phyloP scores from a whole-genome alignment of 1,140 invertebrate genomes.

The Megalopta genalis region DNA sequence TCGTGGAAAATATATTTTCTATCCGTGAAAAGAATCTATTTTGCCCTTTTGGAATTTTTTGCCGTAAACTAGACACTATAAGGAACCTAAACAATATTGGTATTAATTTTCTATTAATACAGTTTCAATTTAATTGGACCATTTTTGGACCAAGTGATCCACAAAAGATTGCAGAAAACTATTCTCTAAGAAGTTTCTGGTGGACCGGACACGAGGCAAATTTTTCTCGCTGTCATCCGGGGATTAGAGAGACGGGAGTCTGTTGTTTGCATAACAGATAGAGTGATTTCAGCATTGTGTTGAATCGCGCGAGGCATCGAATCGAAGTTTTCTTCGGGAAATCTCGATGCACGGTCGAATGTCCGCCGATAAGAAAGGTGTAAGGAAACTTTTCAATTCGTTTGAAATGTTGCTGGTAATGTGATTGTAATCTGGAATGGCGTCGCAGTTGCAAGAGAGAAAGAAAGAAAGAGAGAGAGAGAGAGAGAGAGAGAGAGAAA shows the following conservation, averaged over 20 bases:
- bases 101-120: too few species aligned
- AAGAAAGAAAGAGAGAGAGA: background rate
- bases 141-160: too few species aligned
- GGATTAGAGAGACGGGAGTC: background rate
- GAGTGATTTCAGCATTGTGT: slow-evolving; percentile 10
- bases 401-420: slow-evolving; percentile 30
- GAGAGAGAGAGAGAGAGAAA: background rate
- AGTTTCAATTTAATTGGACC: too few species aligned
- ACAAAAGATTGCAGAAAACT: too few species aligned
- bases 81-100: too few species aligned
- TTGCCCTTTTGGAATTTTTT: too few species aligned
- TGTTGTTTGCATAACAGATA: background rate
- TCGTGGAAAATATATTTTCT: too few species aligned
- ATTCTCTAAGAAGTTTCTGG: too few species aligned
- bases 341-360: slow-evolving; percentile 23
- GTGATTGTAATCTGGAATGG: slow-evolving; percentile 29
- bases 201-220: too few species aligned
- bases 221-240: background rate
- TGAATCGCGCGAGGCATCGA: background rate
- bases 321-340: slow-evolving; percentile 6
- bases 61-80: too few species aligned
- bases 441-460: background rate
- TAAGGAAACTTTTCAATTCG: slow-evolving; percentile 29
- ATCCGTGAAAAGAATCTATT: too few species aligned
- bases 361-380: slow-evolving; percentile 23